A percentile compares a stretch with the other conserved stretches of the same genome.
phyloP scores from a whole-genome alignment of 2,113 vertebrate species.

The Callorhinus ursinus region DNA sequence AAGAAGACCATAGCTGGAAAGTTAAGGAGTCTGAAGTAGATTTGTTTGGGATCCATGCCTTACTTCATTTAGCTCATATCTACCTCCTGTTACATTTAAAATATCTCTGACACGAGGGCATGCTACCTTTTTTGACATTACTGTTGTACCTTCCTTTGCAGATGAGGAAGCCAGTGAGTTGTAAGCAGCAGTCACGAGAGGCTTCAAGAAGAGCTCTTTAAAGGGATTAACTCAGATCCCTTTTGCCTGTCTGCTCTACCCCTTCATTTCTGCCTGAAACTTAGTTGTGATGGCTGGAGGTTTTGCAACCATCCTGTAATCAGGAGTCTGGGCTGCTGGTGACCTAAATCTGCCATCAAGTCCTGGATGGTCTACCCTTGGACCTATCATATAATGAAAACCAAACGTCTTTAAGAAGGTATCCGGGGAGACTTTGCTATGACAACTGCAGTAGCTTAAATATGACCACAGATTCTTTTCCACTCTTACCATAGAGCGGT shows the following conservation, averaged over 20 bases:
- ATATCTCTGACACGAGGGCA: background rate
- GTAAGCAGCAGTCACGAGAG: background rate
- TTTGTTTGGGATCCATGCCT: background rate
- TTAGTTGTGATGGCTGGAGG: background rate
- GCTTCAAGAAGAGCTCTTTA: background rate
- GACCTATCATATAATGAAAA: background rate
- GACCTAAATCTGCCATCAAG: background rate
- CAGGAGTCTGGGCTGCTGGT: background rate
- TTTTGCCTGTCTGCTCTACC: background rate
- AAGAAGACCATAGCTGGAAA: background rate
- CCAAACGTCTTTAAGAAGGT: background rate
- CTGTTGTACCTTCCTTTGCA: background rate
- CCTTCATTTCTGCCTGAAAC: background rate
- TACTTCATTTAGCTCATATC: background rate
- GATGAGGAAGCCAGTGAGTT: background rate
- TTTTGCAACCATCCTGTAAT: conserved; percentile 36
- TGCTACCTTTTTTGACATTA: background rate
- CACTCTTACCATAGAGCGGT: background rate
- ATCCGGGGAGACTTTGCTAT: background rate
- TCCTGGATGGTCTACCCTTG: background rate
- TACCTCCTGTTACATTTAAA: background rate
- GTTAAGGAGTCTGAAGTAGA: background rate
- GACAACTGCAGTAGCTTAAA: background rate
- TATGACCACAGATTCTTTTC: background rate
- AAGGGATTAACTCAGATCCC: background rate